Evolutionary conservation across 2,888 invertebrate species (phyloP).

Genomic region (Noctuana brunneofusca): DNA sequence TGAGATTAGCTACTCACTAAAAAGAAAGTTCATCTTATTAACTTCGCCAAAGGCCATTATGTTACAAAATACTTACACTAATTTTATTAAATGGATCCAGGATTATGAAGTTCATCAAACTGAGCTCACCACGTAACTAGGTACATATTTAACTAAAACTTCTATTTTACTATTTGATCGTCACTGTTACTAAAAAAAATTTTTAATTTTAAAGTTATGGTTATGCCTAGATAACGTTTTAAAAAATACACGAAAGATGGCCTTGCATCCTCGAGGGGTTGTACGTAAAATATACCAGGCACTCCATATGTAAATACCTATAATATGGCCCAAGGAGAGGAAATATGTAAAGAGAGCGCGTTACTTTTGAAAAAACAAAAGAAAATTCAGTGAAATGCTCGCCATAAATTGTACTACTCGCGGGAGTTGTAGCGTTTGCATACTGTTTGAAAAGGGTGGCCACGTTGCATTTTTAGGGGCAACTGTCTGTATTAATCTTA

Average conservation of each 20-base stretch:
- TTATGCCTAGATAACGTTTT: too few species aligned
- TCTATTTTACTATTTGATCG: too few species aligned
- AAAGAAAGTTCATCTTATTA: too few species aligned
- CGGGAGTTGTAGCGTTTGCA: conserved; percentile 75
- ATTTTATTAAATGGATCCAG: too few species aligned
- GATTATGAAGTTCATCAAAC: too few species aligned
- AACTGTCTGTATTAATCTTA: background rate
- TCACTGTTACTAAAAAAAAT: too few species aligned
- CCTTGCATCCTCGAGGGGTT: conserved; percentile 32
- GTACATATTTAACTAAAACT: too few species aligned
- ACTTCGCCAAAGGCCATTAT: too few species aligned
- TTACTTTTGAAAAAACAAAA: conserved; percentile 76
- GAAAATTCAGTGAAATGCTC: conserved; percentile 75
- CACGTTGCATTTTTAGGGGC: conserved; percentile 6
- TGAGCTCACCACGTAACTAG: too few species aligned
- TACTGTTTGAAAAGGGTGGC: conserved; percentile 62
- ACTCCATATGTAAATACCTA: conserved; percentile 50
- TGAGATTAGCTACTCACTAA: too few species aligned
- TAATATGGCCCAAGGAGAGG: conserved; percentile 47
- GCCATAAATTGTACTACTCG: conserved; percentile 78
- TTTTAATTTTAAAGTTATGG: too few species aligned
- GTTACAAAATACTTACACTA: too few species aligned
- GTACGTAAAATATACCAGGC: conserved; percentile 43
- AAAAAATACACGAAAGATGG: conserved; percentile 21
- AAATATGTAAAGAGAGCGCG: conserved; percentile 44